phyloP scores from a whole-genome alignment of 2,113 vertebrate genomes.

The Lasiurus cinereus region DNA sequence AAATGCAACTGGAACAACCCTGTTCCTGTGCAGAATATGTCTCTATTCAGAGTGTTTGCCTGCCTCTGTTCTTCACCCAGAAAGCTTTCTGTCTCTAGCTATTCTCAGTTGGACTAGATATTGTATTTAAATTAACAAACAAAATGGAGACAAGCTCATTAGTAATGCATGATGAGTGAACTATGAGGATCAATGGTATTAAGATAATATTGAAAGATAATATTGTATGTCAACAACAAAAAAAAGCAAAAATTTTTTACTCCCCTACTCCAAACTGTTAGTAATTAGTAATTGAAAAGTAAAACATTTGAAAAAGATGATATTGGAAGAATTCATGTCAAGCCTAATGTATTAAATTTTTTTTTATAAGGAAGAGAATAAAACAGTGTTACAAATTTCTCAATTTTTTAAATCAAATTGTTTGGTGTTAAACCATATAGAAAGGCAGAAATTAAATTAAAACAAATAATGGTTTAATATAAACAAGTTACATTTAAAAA shows the following conservation, averaged over 20 bases:
- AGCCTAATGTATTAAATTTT: neutral
- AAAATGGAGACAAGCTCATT: neutral
- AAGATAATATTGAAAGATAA: neutral
- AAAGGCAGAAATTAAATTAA: neutral
- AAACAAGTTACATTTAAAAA: neutral
- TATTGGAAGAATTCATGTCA: neutral
- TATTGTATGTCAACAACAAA: neutral
- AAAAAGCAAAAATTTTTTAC: too few relatives aligned
- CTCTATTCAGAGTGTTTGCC: neutral
- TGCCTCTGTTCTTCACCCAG: neutral
- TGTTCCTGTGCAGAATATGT: neutral
- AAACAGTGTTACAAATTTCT: neutral
- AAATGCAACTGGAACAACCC: neutral
- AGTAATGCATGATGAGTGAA: neutral
- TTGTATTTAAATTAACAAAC: slow-evolving; percentile 6
- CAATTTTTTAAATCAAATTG: neutral
- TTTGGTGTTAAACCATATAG: neutral
- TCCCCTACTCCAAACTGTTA: too few relatives aligned
- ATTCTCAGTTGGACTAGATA: neutral
- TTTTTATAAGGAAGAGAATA: neutral
- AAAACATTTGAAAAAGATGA: neutral
- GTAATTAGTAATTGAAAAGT: neutral
- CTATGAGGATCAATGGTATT: neutral
- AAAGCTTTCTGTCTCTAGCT: neutral
- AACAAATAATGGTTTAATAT: neutral